phyloP scores from a whole-genome alignment of 2,888 invertebrate genomes.

The Oscheius sp. region DNA sequence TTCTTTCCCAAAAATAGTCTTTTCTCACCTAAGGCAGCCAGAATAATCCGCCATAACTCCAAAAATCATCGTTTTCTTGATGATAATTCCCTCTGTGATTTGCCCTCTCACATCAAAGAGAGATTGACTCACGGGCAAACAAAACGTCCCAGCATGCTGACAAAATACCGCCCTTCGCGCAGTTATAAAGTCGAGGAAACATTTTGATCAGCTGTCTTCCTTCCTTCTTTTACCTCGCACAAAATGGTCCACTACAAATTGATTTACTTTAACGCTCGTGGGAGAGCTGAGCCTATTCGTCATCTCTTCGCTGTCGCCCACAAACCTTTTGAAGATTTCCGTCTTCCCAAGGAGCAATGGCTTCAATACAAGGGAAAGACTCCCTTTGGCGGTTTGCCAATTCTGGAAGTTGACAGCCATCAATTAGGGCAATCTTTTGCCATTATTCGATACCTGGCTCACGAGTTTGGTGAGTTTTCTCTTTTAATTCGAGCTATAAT shows the following conservation, averaged over 20 bases:
- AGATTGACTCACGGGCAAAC: too few species aligned
- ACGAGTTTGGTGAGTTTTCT: conserved; percentile 32
- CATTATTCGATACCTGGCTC: conserved; percentile 41
- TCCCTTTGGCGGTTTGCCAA: conserved; percentile 43
- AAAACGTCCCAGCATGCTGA: conserved; percentile 23
- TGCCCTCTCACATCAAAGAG: too few species aligned
- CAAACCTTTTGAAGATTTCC: conserved; percentile 51
- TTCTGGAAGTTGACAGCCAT: conserved; percentile 42
- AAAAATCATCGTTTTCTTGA: too few species aligned
- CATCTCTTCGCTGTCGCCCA: conserved; percentile 42
- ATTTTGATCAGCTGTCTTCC: too few species aligned
- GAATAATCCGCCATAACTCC: too few species aligned
- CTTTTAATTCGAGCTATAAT: neutral
- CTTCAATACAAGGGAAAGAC: conserved; percentile 20
- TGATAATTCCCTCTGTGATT: too few species aligned
- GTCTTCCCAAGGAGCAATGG: conserved; percentile 46
- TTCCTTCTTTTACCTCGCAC: too few species aligned
- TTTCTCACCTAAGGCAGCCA: too few species aligned
- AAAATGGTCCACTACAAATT: conserved; percentile 19
- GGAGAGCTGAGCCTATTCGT: neutral
- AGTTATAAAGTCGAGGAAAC: too few species aligned
- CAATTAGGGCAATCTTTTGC: conserved; percentile 38
- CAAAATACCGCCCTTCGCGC: conserved; percentile 28
- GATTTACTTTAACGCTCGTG: conserved; percentile 5
- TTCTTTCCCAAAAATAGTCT: too few species aligned